Percentiles rank a stretch among this genome's conserved stretches.
phyloP scores from a whole-genome alignment of 2,113 vertebrate genomes.

The Steatornis caripensis region DNA sequence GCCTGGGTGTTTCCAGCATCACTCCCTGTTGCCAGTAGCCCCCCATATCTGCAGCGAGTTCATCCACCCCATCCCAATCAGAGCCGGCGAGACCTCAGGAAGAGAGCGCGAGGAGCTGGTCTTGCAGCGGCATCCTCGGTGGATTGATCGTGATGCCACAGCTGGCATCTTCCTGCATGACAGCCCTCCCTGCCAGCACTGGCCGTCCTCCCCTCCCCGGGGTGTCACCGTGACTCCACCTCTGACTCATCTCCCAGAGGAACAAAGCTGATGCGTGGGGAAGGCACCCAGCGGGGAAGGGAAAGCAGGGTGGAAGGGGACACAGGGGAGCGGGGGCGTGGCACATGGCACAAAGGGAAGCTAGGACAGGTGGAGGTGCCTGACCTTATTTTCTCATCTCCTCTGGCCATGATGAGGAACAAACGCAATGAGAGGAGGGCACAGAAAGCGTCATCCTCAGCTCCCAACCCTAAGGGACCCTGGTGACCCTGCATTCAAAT shows the following conservation, averaged over 20 bases:
- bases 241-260: neutral
- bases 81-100: neutral
- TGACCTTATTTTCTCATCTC: neutral
- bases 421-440: neutral
- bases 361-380: neutral
- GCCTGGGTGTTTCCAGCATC: neutral
- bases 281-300: neutral
- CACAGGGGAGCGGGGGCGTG: too few species aligned
- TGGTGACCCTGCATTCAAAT: neutral
- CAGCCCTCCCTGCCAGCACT: neutral
- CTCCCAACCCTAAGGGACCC: neutral
- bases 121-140: neutral
- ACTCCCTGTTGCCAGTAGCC: neutral
- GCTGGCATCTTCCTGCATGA: neutral
- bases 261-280: neutral
- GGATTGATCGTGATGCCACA: neutral
- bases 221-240: neutral
- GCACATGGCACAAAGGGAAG: neutral
- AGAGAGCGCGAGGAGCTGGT: neutral
- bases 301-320: neutral
- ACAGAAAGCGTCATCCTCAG: neutral
- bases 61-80: rapidly evolving
- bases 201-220: neutral
- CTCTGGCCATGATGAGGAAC: neutral
- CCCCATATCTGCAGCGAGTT: neutral